These are phyloP conservation scores for Paguma larvata DNA, from an alignment of 2,797 vertebrate species.

Conservation along the genomic window DNA sequence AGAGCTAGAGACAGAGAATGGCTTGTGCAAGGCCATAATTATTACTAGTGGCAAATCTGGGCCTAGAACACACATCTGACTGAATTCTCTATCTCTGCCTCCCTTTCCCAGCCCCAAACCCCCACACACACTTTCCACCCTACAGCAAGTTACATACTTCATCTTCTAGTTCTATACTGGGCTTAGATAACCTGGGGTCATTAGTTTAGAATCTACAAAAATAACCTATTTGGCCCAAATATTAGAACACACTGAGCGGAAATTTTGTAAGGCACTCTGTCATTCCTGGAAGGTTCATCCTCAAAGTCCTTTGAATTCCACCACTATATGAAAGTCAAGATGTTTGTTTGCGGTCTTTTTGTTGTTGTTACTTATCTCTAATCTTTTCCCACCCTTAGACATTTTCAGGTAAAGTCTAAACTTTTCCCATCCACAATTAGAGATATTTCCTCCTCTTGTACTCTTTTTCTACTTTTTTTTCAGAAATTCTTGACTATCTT, in stretches of 20 bases:
- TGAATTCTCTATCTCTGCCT: slow-evolving; percentile 47
- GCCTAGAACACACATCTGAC: slow-evolving; percentile 45
- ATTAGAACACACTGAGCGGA: slow-evolving; percentile 17
- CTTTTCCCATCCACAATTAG: slow-evolving; percentile 28
- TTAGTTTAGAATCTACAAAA: slow-evolving; percentile 61
- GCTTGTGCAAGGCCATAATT: slow-evolving; percentile 48
- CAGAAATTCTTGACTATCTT: slow-evolving; percentile 32
- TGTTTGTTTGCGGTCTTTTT: background rate
- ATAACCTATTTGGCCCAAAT: slow-evolving; percentile 55
- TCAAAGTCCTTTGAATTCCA: slow-evolving; percentile 66
- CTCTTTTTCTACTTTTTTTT: background rate
- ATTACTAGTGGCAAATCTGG: slow-evolving; percentile 50
- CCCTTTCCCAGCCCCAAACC: background rate
- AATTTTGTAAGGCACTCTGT: slow-evolving; percentile 54
- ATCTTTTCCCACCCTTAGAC: slow-evolving; percentile 55
- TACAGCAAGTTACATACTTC: slow-evolving; percentile 2
- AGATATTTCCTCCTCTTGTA: background rate
- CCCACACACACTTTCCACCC: background rate
- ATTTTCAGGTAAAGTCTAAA: slow-evolving; percentile 60
- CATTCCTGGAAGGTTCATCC: slow-evolving; percentile 56
- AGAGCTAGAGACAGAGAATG: slow-evolving; percentile 58
- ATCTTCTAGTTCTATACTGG: slow-evolving; percentile 49
- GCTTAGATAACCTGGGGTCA: slow-evolving; percentile 42
- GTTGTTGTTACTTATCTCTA: slow-evolving; percentile 45
- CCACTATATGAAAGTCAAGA: slow-evolving; percentile 36